These are phyloP conservation scores for Tenthredo livida DNA, from an alignment of 2,888 invertebrate genomes.

Conservation along the genomic window DNA sequence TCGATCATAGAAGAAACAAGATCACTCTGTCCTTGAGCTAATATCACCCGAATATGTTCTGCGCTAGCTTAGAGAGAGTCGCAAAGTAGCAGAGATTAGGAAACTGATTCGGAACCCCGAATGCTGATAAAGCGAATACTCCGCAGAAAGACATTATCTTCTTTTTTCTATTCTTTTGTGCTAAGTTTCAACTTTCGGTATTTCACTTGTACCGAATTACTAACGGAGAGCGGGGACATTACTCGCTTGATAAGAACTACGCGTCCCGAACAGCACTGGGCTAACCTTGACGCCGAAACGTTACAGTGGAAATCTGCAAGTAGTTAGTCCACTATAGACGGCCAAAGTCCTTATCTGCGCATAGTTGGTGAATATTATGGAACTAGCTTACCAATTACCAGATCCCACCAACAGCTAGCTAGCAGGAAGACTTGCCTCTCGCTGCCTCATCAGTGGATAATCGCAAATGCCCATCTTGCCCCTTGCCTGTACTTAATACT, in stretches of 20 bases:
- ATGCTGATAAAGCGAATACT: not conserved
- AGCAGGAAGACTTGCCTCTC: constrained; percentile 15
- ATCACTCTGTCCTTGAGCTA: not conserved
- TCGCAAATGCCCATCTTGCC: constrained; percentile 52
- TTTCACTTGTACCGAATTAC: not conserved
- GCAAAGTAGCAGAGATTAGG: constrained; percentile 16
- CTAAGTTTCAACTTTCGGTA: not conserved
- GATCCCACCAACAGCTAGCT: constrained; percentile 15
- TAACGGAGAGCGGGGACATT: not conserved
- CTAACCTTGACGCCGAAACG: not conserved
- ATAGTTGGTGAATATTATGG: constrained; percentile 36
- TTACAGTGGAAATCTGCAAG: not conserved
- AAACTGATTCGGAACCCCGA: not conserved
- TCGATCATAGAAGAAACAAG: constrained; percentile 2
- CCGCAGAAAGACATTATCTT: not conserved
- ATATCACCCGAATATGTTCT: not conserved
- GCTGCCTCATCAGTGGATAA: constrained; percentile 61
- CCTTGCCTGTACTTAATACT: constrained; percentile 17
- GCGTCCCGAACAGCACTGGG: not conserved
- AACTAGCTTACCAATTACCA: constrained; percentile 38
- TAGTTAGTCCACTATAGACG: not conserved
- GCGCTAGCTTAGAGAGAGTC: not conserved
- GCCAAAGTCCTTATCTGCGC: constrained; percentile 13
- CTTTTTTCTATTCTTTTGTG: not conserved
- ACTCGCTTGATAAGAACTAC: not conserved